A percentile compares a stretch with the other conserved stretches of the same genome.
These are phyloP conservation scores for Drosophila dunni DNA, from an alignment of 1,140 invertebrate genomes.

Conservation along the genomic window DNA sequence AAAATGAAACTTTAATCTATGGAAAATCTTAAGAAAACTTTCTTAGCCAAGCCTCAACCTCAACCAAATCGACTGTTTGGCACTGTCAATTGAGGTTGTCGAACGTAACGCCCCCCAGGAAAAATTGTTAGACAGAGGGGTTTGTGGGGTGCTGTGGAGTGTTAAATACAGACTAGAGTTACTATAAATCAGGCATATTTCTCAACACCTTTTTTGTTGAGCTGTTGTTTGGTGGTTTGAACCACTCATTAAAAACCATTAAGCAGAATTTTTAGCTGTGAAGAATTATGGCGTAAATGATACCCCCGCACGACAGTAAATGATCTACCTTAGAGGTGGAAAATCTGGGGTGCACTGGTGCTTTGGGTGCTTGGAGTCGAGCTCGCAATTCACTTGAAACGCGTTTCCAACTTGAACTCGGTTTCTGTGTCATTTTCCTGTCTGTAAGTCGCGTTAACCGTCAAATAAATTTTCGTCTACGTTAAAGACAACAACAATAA, in stretches of 20 bases:
- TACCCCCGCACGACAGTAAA: conserved; percentile 67
- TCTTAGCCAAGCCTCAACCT: conserved; percentile 9
- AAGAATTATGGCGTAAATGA: conserved; percentile 82
- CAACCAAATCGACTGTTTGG: conserved; percentile 18
- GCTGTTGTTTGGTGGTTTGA: conserved; percentile 36
- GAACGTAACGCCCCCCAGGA: conserved; percentile 37
- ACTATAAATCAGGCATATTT: conserved; percentile 80
- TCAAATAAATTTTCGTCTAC: conserved; percentile 79
- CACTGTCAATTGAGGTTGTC: conserved; percentile 58
- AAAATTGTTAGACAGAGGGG: neutral
- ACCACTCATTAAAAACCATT: conserved; percentile 81
- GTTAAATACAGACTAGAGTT: conserved; percentile 72
- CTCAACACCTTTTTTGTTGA: conserved; percentile 65
- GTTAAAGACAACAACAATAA: conserved; percentile 57
- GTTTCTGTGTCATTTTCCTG: conserved; percentile 82
- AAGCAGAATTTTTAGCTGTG: conserved; percentile 76
- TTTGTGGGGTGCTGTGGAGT: conserved; percentile 31
- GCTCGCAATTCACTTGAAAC: conserved; percentile 51
- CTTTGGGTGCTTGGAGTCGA: conserved; percentile 28
- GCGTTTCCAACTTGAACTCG: conserved; percentile 66
- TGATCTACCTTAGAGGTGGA: conserved; percentile 19
- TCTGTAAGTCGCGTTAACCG: conserved; percentile 72
- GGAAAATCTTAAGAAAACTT: conserved; percentile 22
- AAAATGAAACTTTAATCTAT: conserved; percentile 23
- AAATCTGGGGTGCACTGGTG: neutral